Evolutionary conservation across 1,140 invertebrate genomes (phyloP).

Genomic region (Drosophila subpulchrella): DNA sequence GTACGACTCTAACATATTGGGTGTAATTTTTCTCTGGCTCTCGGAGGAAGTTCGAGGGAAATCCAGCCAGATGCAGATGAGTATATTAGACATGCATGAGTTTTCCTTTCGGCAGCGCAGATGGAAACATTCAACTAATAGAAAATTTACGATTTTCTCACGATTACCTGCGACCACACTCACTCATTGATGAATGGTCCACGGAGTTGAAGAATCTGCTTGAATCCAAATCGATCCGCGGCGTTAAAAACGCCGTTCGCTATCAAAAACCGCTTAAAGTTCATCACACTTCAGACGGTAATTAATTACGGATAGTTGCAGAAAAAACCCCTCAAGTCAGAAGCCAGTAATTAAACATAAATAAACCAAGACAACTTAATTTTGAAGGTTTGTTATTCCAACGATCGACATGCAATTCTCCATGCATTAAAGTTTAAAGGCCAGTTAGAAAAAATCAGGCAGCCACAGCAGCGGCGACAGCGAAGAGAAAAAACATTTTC

Average conservation of each 20-base stretch:
- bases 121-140: conserved; percentile 19
- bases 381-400: conserved; percentile 72
- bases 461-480: conserved; percentile 2
- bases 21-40: conserved; percentile 52
- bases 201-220: conserved; percentile 4
- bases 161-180: conserved; percentile 20
- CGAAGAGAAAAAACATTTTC: conserved; percentile 67
- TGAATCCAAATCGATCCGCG: conserved; percentile 33
- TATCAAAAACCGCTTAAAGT: conserved; percentile 68
- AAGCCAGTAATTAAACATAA: conserved; percentile 65
- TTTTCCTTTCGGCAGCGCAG: background rate
- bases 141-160: conserved; percentile 39
- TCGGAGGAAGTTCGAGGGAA: conserved; percentile 22
- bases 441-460: conserved; percentile 38
- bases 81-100: conserved; percentile 40
- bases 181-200: conserved; percentile 15
- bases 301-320: conserved; percentile 59
- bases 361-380: conserved; percentile 73
- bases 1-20: conserved; percentile 74
- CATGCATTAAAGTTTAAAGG: conserved; percentile 77
- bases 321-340: conserved; percentile 43
- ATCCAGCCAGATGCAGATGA: conserved; percentile 16
- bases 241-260: conserved; percentile 25
- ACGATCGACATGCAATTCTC: conserved; percentile 73
- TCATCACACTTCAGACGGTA: conserved; percentile 67